Evolutionary conservation across 2,888 invertebrate species (phyloP), one percentile per base, ranked within the genome.

Genomic region (Dorcus parallelipipedus): DNA sequence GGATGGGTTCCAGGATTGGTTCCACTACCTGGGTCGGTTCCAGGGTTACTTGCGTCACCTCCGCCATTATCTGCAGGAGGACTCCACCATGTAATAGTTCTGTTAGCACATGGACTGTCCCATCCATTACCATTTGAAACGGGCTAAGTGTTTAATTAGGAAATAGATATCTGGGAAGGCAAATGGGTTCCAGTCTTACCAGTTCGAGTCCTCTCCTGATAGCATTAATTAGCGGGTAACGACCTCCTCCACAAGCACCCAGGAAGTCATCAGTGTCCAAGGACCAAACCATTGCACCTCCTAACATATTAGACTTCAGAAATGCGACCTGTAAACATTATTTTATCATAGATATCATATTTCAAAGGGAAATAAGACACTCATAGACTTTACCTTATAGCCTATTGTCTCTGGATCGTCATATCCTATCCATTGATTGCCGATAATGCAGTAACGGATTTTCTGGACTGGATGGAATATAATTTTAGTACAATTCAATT

Each of bases 221-320:
- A 6, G 83, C 76, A 38, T 73, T 82, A 10, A 91, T 68, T 4
- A 92, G 73, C 0, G 88, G 86, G 26, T 26, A 2, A 26, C 26
- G 26, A 73, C 82, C 87, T 49, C 79, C 79, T 5, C 85, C 84
- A 66, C 90, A 90, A 0, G 71, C 64, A 0, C 87, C 89, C 9
- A 72, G 78, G 68, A 89, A 89, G 70, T 92, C 92, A 67, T 92
- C 92, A 4, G 88, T 88, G 71, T 93, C 93, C 8, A 92, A 80
- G 47, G 89, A 88, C 92, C 92, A 93, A 0, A 89, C 71, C 91
- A 92, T 91, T 0, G 83, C 80, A 26, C 90, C 91, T 53, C 81
- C 81, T 53, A 86, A 71, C 55, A 80, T 64, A 55, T 74, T 58
- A 54, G 77, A 64, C 72, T 80, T 71, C 38, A 80, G 74, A 63